Evolutionary conservation across 2,888 invertebrate genomes (phyloP).

Genomic region (Cheilosia variabilis): DNA sequence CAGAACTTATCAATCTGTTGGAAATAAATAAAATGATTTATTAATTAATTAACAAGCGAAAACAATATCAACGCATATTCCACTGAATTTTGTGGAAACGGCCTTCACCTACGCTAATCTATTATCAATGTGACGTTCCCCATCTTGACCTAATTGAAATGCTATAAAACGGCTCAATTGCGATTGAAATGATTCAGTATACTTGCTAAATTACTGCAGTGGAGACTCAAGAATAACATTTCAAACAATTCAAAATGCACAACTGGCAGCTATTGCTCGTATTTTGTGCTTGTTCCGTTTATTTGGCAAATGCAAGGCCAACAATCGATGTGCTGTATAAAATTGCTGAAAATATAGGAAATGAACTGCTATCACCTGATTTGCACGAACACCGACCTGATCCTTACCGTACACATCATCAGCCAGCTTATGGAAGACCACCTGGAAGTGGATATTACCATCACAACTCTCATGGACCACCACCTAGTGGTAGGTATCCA

Average conservation of each 20-base stretch:
- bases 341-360: conserved; percentile 45
- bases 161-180: conserved; percentile 38
- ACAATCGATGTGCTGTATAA: conserved; percentile 52
- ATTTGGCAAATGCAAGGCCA: conserved; percentile 23
- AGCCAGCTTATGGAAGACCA: conserved; percentile 23
- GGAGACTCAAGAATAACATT: background rate
- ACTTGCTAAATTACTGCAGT: background rate
- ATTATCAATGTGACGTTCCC: conserved; percentile 20
- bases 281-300: background rate
- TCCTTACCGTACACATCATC: conserved; percentile 1
- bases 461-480: conserved; percentile 7
- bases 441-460: conserved; percentile 16
- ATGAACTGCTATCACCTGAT: conserved; percentile 22
- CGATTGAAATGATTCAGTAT: conserved; percentile 32
- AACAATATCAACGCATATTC: background rate
- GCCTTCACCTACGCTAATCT: conserved; percentile 3
- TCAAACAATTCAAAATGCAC: conserved; percentile 10
- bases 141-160: conserved; percentile 23
- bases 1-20: background rate
- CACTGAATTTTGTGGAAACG: conserved; percentile 6
- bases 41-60: background rate
- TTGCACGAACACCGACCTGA: background rate
- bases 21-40: background rate
- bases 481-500: conserved; percentile 12
- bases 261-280: background rate